Conservation (phyloP, 2,113 vertebrate species). For the Festucalex cinctus region DNA sequence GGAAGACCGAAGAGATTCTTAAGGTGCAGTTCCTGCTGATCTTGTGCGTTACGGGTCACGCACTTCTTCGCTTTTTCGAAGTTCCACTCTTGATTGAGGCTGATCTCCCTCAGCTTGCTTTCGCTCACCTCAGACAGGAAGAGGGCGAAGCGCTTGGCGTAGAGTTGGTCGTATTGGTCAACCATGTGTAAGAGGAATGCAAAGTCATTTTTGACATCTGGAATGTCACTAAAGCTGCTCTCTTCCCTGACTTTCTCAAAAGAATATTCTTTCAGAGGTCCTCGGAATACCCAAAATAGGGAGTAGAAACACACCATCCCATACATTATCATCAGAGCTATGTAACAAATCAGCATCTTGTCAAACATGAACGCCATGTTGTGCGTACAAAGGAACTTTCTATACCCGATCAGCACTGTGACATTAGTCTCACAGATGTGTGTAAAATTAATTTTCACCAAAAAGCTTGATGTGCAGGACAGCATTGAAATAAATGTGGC, state of each 20-base stretch:
- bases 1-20: constrained; percentile 94
- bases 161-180: constrained; percentile 94
- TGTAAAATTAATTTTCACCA: constrained; percentile 83
- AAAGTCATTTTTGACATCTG: constrained; percentile 97
- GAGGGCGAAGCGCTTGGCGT: constrained; percentile 93
- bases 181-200: constrained; percentile 98
- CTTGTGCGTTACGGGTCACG: constrained; percentile 84
- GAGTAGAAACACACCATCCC: constrained; percentile 93
- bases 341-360: constrained; percentile 91
- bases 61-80: constrained; percentile 91
- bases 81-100: constrained; percentile 95
- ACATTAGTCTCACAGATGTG: constrained; percentile 82
- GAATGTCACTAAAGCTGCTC: constrained; percentile 97
- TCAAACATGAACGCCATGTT: constrained; percentile 97
- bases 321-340: constrained; percentile 91
- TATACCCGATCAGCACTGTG: constrained; percentile 86
- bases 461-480: constrained; percentile 88
- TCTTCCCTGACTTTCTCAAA: constrained; percentile 97
- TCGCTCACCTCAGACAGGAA: constrained; percentile 96
- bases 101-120: constrained; percentile 95
- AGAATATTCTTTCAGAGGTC: constrained; percentile 93
- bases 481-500: constrained; percentile 94
- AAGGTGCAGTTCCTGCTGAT: constrained; percentile 90
- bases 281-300: constrained; percentile 92
- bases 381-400: constrained; percentile 86